phyloP scores from a whole-genome alignment of 2,113 vertebrate species.

The Condylura cristata region DNA sequence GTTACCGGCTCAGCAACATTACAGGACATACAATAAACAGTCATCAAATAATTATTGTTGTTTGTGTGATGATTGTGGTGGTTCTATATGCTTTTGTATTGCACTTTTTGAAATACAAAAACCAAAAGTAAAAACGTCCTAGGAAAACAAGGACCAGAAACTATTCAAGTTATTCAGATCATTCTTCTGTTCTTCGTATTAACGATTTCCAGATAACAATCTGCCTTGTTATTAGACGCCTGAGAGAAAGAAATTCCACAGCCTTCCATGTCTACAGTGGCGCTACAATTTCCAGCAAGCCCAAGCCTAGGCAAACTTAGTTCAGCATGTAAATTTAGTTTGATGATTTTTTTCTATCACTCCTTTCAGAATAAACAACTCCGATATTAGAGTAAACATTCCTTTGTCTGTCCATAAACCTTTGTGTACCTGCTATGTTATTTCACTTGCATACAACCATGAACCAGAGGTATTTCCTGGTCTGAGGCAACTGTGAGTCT shows the following conservation, averaged over 20 bases:
- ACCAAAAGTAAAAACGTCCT: neutral
- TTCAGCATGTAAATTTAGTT: neutral
- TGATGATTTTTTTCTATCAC: neutral
- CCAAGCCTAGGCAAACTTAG: neutral
- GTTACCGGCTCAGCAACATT: neutral
- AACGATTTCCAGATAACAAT: neutral
- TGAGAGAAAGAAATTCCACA: neutral
- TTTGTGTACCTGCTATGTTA: neutral
- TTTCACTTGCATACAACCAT: neutral
- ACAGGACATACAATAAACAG: neutral
- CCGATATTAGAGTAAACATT: neutral
- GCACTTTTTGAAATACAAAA: neutral
- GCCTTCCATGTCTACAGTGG: neutral
- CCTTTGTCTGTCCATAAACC: neutral
- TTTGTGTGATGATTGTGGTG: neutral
- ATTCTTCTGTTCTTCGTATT: neutral
- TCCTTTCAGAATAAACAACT: neutral
- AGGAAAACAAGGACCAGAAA: neutral
- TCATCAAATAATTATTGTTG: neutral
- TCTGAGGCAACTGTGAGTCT: neutral
- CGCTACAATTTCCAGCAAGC: neutral
- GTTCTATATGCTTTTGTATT: neutral
- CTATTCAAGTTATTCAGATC: neutral
- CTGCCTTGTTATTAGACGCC: neutral
- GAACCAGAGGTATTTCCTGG: neutral